Evolutionary conservation across 2,888 invertebrate species (phyloP), one percentile per base, ranked within the genome.

Genomic region (Heliconius aoede): DNA sequence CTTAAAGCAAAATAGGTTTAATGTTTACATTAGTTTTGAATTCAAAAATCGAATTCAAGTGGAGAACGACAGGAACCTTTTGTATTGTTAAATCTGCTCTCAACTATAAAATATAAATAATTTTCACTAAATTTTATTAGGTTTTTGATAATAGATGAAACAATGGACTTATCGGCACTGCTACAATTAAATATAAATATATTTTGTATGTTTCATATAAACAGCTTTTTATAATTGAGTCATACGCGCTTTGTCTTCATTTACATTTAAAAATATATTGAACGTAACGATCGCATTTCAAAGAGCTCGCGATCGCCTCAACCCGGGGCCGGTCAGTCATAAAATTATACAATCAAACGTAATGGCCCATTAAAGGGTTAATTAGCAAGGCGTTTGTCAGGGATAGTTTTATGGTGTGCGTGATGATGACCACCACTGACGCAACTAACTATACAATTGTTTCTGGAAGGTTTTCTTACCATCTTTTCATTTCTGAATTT

Each of bases 371-470:
- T 92, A 91, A 88, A 86, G 87, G 87, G 85, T 88, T 92, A 93
- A 93, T 93, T 93, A 92, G 91, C 86, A 82, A 87, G 85, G 84
- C 88, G 88, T 91, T 90, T 91, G 90, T 91, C 90, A 89, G 87
- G 84, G 82, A 81, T 79, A 81, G 85, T 86, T 90, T 90, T 89
- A 90, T 86, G 88, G 85, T 81, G 81, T 86, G 89, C 90, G 90
- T 89, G 89, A 76, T n/a, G 61, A 72, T 67, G 74, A 61, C 74
- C 79, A 71, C 73, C 73, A 71, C 58, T 55, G 46, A 74, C 40
- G 51, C 65, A 55, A 69, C n/a, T 21, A 60, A 68, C 32, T 60
- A 55, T 64, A 36, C 13, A 61, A 62, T 26, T 24, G 30, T 55
- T 28, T 26, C 62, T n/a, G n/a, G 5, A 21, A 8, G 4, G 18